These are phyloP conservation scores for Anas capensis DNA, from an alignment of 2,797 vertebrate genomes.

Conservation along the genomic window DNA sequence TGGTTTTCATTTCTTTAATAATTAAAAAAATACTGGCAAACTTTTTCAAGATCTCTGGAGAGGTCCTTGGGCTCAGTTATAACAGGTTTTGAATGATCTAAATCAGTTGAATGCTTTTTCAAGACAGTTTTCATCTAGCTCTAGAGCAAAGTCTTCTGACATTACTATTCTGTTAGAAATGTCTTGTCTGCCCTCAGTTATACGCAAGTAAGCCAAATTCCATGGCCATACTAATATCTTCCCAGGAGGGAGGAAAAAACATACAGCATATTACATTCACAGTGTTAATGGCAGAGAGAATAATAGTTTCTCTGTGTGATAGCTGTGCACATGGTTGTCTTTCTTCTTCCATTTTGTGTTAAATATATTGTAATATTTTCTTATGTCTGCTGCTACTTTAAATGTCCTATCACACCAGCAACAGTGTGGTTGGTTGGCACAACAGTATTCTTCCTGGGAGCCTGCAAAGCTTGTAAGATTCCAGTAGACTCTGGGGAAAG, in stretches of 20 bases:
- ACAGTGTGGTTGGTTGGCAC: slow-evolving; percentile 42
- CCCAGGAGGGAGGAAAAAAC: neutral
- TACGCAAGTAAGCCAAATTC: neutral
- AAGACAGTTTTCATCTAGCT: neutral
- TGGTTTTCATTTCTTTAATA: neutral
- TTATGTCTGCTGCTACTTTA: slow-evolving; percentile 26
- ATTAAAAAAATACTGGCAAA: neutral
- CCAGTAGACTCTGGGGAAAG: slow-evolving; percentile 47
- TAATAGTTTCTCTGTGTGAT: neutral
- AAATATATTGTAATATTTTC: slow-evolving; percentile 20
- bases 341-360: neutral
- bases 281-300: slow-evolving; percentile 20
- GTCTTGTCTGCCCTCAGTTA: neutral
- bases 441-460: slow-evolving; percentile 47
- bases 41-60: neutral
- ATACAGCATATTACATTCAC: neutral
- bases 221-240: neutral
- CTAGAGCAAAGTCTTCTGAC: neutral
- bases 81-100: neutral
- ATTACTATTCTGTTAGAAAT: neutral
- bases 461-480: slow-evolving; percentile 55
- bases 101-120: neutral
- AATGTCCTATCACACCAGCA: slow-evolving; percentile 46
- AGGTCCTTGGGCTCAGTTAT: neutral
- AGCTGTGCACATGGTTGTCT: neutral